Evolutionary conservation across 2,888 invertebrate species (phyloP).

Genomic region (Spisula subtruncata): DNA sequence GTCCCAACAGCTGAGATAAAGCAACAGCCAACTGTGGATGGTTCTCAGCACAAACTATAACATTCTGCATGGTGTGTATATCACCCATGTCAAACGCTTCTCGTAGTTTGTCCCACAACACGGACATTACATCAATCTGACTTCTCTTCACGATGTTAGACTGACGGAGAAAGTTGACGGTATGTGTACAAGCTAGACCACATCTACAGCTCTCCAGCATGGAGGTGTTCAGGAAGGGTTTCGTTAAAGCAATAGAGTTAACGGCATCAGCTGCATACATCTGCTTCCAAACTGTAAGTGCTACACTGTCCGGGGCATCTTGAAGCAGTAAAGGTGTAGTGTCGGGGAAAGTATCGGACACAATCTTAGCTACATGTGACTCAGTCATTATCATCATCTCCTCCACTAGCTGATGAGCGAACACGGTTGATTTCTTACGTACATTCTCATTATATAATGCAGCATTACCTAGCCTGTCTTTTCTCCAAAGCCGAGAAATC

Average conservation of each 20-base stretch:
- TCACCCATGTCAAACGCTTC: constrained; percentile 72
- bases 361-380: constrained; percentile 78
- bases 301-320: constrained; percentile 71
- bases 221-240: constrained; percentile 77
- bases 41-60: constrained; percentile 79
- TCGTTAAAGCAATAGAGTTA: constrained; percentile 81
- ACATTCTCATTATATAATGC: constrained; percentile 77
- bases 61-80: constrained; percentile 72
- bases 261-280: constrained; percentile 80
- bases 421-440: constrained; percentile 68
- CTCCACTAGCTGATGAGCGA: constrained; percentile 81
- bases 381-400: constrained; percentile 84
- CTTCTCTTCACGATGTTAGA: constrained; percentile 70
- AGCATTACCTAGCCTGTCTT: constrained; percentile 81
- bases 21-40: constrained; percentile 83
- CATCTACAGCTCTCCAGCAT: constrained; percentile 76
- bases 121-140: constrained; percentile 72
- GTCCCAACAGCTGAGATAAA: constrained; percentile 70
- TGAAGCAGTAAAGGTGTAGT: constrained; percentile 80
- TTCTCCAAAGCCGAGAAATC: constrained; percentile 79
- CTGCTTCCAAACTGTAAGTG: constrained; percentile 78
- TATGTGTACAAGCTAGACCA: constrained; percentile 77
- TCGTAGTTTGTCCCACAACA: constrained; percentile 74
- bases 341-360: constrained; percentile 76
- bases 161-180: constrained; percentile 72